Evolutionary conservation across 2,113 vertebrate genomes (phyloP), one percentile per base, ranked within the genome.

Genomic region (Etheostoma spectabile): DNA sequence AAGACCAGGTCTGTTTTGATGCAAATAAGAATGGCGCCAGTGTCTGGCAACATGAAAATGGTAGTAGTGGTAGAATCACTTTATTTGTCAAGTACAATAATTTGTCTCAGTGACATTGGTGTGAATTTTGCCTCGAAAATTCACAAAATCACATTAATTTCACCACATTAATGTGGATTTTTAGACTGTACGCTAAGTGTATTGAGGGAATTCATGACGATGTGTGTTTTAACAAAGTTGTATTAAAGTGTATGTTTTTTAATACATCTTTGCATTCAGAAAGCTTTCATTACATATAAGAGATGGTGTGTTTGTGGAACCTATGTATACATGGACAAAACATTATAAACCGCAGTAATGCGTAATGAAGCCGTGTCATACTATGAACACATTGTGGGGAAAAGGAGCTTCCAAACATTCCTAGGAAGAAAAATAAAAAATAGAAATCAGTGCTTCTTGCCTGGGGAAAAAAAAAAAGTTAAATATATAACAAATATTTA

Each of bases 1-100:
- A 77, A 59, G 64, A 67, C 59, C 77, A 73, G 35, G 18, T 78
- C 57, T 81, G 38, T 65, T 77, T 74, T 78, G 3, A 60, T 62
- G 35, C 67, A 69, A 71, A 80, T 56, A 30, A 79, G 21, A 79
- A 21, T 33, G 30, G 48, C 3, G 19, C 21, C 13, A 62, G n/a
- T 53, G 30, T 64, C 56, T 67, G 27, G 19, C 45, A 78, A 48
- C 38, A 2, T 53, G 16, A 49, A 74, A 45, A 33, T n/a, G 46
- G 21, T 48, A 12, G 67, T 19, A 18, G n/a, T 61, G 11, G 27
- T 48, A 56, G 13, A 63, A 45, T 35, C 2, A 12, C 27, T 65
- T 33, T 7, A 30, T 49, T 38, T 62, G 27, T 27, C 27, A 56
- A 69, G 14, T 61, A 24, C 12, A 64, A 21, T 67, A 4, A 21